Evolutionary conservation across 2,888 invertebrate species (phyloP).

Genomic region (Patella ulyssiponensis): DNA sequence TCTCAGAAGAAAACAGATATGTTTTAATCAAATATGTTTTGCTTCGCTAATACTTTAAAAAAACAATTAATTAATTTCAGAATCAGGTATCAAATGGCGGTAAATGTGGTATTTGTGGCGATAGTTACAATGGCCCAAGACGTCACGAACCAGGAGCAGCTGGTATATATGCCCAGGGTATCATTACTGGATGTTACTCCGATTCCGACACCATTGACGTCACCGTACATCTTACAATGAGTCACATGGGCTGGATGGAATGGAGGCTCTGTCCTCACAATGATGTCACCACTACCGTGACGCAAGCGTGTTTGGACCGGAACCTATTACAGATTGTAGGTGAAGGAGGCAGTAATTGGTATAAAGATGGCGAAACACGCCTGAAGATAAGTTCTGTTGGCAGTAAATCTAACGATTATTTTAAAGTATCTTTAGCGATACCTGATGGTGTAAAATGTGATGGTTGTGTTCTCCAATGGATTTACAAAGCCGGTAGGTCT

Average conservation of each 20-base stretch:
- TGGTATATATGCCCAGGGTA: background rate
- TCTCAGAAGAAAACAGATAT: no score
- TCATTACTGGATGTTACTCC: background rate
- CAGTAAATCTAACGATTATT: background rate
- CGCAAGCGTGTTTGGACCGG: background rate
- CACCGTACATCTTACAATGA: background rate
- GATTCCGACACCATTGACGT: background rate
- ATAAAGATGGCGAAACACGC: background rate
- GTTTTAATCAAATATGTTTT: no score
- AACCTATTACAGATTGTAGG: background rate
- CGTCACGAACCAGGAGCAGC: background rate
- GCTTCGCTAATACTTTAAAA: no score
- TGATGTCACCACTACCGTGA: background rate
- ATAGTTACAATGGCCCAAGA: background rate
- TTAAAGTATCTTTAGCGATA: background rate
- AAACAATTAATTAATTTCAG: background rate
- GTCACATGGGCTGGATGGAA: background rate
- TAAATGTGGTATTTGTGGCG: constrained; percentile 5
- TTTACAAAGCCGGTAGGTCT: background rate
- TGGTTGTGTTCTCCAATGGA: background rate
- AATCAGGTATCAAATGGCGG: background rate
- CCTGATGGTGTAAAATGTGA: background rate
- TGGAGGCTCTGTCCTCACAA: background rate
- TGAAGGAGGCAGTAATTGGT: background rate
- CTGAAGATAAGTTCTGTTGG: background rate